These are phyloP conservation scores for Aspidiotus destructor DNA, from an alignment of 2,888 invertebrate genomes.

Conservation along the genomic window DNA sequence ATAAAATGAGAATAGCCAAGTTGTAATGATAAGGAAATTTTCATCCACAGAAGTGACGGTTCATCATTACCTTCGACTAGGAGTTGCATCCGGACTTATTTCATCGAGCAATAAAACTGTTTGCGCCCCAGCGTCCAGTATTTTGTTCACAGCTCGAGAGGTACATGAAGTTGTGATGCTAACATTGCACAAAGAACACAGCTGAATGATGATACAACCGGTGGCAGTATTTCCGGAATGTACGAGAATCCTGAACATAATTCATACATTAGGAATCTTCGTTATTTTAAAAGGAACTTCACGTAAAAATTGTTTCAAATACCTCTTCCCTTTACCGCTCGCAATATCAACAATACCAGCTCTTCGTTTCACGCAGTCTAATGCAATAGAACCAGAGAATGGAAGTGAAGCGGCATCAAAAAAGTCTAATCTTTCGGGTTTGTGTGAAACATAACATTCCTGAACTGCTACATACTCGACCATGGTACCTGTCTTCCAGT, in stretches of 20 bases:
- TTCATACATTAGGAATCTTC: neutral
- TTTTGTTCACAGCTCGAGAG: conserved; percentile 48
- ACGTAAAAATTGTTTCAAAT: neutral
- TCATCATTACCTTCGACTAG: conserved; percentile 30
- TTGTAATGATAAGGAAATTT: no score
- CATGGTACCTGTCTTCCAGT: conserved; percentile 51
- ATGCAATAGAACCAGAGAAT: conserved; percentile 50
- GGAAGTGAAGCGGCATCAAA: conserved; percentile 54
- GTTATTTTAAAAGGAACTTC: neutral
- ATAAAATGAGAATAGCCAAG: neutral
- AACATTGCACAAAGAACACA: conserved; percentile 50
- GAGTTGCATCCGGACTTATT: conserved; percentile 37
- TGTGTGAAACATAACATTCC: conserved; percentile 47
- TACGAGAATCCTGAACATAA: conserved; percentile 46
- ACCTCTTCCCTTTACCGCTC: conserved; percentile 48
- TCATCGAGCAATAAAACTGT: conserved; percentile 45
- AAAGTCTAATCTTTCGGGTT: conserved; percentile 50
- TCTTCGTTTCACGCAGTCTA: conserved; percentile 46
- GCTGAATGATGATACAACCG: conserved; percentile 51
- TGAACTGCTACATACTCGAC: conserved; percentile 49
- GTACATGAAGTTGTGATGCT: conserved; percentile 48
- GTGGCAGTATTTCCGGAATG: conserved; percentile 51
- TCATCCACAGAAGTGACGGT: no score
- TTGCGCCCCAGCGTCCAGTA: conserved; percentile 49
- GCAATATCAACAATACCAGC: conserved; percentile 41